Evolutionary conservation across 2,797 vertebrate genomes (phyloP).

Genomic region (Xenops minutus): DNA sequence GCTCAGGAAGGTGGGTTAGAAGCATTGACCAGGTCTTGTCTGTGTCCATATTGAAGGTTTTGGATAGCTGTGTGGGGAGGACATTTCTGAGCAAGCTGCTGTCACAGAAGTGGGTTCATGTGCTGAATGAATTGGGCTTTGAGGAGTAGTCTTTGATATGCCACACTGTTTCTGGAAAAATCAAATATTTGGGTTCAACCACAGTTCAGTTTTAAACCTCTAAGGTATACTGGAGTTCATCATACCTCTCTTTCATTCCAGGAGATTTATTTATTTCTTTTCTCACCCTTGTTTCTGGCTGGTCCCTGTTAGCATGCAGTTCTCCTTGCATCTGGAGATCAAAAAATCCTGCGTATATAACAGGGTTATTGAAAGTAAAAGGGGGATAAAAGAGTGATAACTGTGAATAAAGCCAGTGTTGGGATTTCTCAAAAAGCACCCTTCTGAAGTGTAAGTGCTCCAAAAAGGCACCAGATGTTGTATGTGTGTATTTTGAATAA

Average conservation of each 20-base stretch:
- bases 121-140: background rate
- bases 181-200: conserved; percentile 66
- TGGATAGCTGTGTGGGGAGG: background rate
- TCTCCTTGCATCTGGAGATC: conserved; percentile 54
- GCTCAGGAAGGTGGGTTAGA: background rate
- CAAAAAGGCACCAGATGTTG: conserved; percentile 40
- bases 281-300: conserved; percentile 24
- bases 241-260: conserved; percentile 45
- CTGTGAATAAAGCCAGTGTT: conserved; percentile 57
- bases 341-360: conserved; percentile 30
- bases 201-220: conserved; percentile 55
- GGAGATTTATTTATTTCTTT: background rate
- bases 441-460: conserved; percentile 40
- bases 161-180: conserved; percentile 19
- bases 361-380: conserved; percentile 44
- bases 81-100: background rate
- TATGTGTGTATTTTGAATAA: background rate
- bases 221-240: background rate
- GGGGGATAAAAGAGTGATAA: conserved; percentile 45
- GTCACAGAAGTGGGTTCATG: background rate
- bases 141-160: conserved; percentile 1
- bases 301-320: conserved; percentile 27
- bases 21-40: background rate
- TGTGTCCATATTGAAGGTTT: background rate
- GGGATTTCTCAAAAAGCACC: conserved; percentile 32